These are phyloP conservation scores for Formica exsecta DNA, from an alignment of 1,140 invertebrate genomes.

Conservation along the genomic window DNA sequence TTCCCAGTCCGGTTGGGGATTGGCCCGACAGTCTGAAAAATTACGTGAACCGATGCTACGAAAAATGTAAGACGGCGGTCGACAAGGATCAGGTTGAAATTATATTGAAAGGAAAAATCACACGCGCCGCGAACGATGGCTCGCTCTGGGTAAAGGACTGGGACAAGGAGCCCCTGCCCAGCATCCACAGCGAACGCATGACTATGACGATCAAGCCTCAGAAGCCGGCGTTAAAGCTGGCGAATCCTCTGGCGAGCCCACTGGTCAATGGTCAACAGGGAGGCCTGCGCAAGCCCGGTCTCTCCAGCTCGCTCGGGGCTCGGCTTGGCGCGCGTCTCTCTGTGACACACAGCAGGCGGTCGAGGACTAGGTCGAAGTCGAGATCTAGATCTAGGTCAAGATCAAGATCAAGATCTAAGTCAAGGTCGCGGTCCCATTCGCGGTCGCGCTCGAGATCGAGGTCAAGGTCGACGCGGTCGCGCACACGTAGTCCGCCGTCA, in stretches of 20 bases:
- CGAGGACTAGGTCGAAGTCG: slow-evolving; percentile 84
- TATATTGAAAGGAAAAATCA: slow-evolving; percentile 97
- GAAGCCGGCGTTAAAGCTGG: slow-evolving; percentile 76
- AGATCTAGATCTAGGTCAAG: slow-evolving; percentile 85
- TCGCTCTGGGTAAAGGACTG: slow-evolving; percentile 96
- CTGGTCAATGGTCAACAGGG: slow-evolving; percentile 71
- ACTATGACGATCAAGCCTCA: slow-evolving; percentile 87
- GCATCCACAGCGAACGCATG: slow-evolving; percentile 92
- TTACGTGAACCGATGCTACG: slow-evolving; percentile 96
- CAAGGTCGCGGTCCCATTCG: slow-evolving; percentile 86
- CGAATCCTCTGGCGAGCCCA: slow-evolving; percentile 74
- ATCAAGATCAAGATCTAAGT: slow-evolving; percentile 73
- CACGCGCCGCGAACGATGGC: slow-evolving; percentile 93
- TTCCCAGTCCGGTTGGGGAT: slow-evolving; percentile 85
- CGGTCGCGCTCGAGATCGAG: slow-evolving; percentile 77
- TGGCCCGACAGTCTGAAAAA: slow-evolving; percentile 93
- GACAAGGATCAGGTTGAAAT: slow-evolving; percentile 98
- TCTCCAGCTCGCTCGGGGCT: slow-evolving; percentile 87
- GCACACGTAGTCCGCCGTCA: slow-evolving; percentile 80
- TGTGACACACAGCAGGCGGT: slow-evolving; percentile 82
- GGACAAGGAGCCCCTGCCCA: slow-evolving; percentile 96
- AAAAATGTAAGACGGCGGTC: slow-evolving; percentile 93
- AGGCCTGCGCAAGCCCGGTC: slow-evolving; percentile 83
- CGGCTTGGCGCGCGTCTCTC: slow-evolving; percentile 86
- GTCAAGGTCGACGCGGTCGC: slow-evolving; percentile 75